Conservation (phyloP, 2,113 vertebrate species). For the Lophochroa leadbeateri region DNA sequence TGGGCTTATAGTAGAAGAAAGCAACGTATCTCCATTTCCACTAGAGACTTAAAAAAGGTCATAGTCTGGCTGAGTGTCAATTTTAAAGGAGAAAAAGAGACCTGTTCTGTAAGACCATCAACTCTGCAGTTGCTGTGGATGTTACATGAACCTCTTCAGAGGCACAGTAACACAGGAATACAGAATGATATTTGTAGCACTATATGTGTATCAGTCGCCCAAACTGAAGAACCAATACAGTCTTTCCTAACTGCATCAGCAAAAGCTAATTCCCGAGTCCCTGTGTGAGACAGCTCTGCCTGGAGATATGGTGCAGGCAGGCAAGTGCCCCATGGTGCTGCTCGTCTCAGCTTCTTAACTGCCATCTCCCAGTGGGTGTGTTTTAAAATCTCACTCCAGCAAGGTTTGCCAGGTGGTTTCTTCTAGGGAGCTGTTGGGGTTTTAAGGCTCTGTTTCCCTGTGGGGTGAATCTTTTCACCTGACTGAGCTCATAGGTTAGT, state of each 20-base stretch:
- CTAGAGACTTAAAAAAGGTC: background rate
- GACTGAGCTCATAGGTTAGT: background rate
- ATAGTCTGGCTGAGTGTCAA: background rate
- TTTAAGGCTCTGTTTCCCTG: background rate
- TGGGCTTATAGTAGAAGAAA: background rate
- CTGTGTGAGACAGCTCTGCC: background rate
- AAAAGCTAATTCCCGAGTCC: background rate
- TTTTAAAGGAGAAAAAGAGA: background rate
- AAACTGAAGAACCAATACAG: background rate
- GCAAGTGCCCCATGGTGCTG: background rate
- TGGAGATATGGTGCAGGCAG: accelerated
- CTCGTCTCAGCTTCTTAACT: background rate
- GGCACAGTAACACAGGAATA: background rate
- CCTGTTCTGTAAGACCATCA: background rate
- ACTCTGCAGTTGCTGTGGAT: background rate
- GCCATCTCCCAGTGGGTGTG: background rate
- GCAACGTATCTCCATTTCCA: background rate
- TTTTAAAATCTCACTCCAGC: background rate
- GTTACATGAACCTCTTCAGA: background rate
- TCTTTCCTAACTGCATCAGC: background rate
- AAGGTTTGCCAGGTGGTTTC: background rate
- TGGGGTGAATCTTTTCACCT: background rate
- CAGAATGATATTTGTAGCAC: background rate
- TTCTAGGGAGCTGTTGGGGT: background rate
- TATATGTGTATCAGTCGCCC: accelerated